These are phyloP conservation scores for Noctua janthe DNA, from an alignment of 2,888 invertebrate species.

Conservation along the genomic window DNA sequence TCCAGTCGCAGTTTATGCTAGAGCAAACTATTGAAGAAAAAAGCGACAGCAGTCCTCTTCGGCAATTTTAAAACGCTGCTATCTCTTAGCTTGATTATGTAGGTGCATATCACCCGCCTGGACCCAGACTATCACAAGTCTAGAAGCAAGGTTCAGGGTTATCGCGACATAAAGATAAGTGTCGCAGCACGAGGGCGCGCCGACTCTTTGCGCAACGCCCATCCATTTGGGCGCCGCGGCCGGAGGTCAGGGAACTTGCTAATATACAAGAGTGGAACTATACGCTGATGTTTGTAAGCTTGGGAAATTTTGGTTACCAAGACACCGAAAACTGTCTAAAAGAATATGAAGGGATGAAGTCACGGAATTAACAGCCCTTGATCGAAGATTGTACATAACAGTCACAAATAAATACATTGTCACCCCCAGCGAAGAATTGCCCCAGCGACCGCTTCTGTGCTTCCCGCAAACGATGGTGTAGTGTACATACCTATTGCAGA, in stretches of 20 bases:
- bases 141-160: constrained; percentile 25
- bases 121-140: constrained; percentile 6
- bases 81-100: not conserved
- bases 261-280: constrained; percentile 39
- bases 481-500: too few relatives aligned
- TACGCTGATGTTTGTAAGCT: not conserved
- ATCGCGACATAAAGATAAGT: constrained; percentile 56
- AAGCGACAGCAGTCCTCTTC: not conserved
- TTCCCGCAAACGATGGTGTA: too few relatives aligned
- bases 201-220: constrained; percentile 51
- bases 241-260: constrained; percentile 49
- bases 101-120: not conserved
- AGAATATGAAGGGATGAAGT: not conserved
- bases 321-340: not conserved
- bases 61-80: not conserved
- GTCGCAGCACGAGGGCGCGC: constrained; percentile 36
- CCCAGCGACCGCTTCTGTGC: too few relatives aligned
- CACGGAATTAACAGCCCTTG: too few relatives aligned
- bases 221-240: constrained; percentile 33
- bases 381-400: too few relatives aligned
- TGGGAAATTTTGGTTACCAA: not conserved
- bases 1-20: not conserved
- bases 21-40: not conserved
- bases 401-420: too few relatives aligned
- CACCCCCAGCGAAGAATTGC: too few relatives aligned